Base-by-base conservation (phyloP, 2,888 invertebrate genomes). In the Apomyelois bistriatella region DNA sequence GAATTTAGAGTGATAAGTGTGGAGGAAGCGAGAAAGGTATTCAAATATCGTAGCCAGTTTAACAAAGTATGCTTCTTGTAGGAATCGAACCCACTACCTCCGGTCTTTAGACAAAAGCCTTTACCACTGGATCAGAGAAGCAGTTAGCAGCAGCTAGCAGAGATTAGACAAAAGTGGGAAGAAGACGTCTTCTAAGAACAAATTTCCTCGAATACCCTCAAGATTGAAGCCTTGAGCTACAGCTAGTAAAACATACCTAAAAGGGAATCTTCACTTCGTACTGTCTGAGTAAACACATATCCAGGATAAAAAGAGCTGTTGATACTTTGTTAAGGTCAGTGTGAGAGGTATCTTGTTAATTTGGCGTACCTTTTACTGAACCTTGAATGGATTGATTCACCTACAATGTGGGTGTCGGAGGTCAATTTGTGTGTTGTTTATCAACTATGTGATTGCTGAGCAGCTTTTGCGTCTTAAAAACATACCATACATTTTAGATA, bases 371-470 rank as follows among this genome's bases (percentile, higher is more conserved):
- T 82, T 79, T 83, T 80, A 79, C 74, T 74, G 70, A 74, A 72
- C 85, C 84, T 83, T 85, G 82, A 70, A 67, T 72, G 73, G 79
- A 84, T 83, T 86, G 85, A 86, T 82, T 86, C 79, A 83, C 81
- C 79, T 79, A 79, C 74, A 65, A 66, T 56, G 72, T 71, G 66
- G 72, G 73, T 68, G 74, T 66, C 58, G 68, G 76, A 81, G 84
- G 82, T 77, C 77, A 71, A 68, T 66, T 66, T 66, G 65, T 71
- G 66, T 60, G 64, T 60, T 65, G 62, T 61, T 62, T 60, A 64
- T 64, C 59, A 62, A 16, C 15, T 16, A 16, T 61, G 61, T 61
- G 62, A 61, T 68, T 70, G 66, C 65, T 65, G 64, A 65, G 61
- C 60, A 64, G 64, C 55, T 60, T 59, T 15, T 30, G 35, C 35